Evolutionary conservation across 2,113 vertebrate species (phyloP), one percentile per base, ranked within the genome.

Genomic region (Phycodurus eques): DNA sequence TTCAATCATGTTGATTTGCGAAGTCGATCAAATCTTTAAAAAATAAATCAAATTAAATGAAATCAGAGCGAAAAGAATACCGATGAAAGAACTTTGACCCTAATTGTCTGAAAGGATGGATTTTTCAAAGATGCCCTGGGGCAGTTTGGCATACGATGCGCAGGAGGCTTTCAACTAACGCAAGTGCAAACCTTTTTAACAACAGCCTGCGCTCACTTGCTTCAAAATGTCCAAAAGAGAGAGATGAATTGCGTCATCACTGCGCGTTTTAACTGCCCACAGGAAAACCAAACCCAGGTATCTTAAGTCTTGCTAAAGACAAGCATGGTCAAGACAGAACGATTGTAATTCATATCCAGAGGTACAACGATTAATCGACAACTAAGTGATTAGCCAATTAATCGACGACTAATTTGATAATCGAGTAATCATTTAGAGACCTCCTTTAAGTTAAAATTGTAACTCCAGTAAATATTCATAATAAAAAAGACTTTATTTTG

Each of bases 61-160:
- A 35, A 78, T 72, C 42, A 79, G 73, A 78, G 51, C 6, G 1
- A 19, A 17, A n/a, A 42, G 22, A 46, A 47, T 43, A 39, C 39
- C 15, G 20, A 64, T 64, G 8, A 44, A 64, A 44, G 11, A 64
- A 43, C 22, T 47, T 47, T 66, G 64, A 47, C 64, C 64, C 64
- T 66, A 66, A 66, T 66, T 31, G 44, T 31, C 6, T 47, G 64
- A 46, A 66, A 66, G 6, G 22, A 66, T 31, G 22, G 13, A 31
- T 66, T 47, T 22, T 31, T 35, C 31, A 47, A 66, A 49, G 44
- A 49, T 4, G n/a, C 64, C 44, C 12, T 5, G 7, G 44, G 64
- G 44, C 64, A 47, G 14, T 47, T 47, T n/a, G 39, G 39, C 62
- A 4, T 47, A 8, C 22, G 11, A 12, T 1, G 39, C 62, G 8